Percentiles rank a stretch among this genome's conserved stretches.
These are phyloP conservation scores for Meta bourneti DNA, from an alignment of 2,888 invertebrate species.

Conservation along the genomic window DNA sequence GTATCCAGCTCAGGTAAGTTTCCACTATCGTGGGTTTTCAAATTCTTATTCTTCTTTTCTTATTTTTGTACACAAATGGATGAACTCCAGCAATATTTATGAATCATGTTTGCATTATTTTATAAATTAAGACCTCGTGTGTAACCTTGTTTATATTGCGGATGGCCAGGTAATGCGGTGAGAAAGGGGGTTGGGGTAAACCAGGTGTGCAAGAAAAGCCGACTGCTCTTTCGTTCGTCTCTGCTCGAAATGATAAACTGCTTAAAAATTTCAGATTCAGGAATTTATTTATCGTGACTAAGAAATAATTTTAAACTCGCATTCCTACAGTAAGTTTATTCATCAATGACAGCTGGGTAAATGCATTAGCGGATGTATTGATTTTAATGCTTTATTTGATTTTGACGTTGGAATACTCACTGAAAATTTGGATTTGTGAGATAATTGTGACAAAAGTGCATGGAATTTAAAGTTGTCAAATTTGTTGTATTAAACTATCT, in stretches of 20 bases:
- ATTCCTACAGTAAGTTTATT: no score
- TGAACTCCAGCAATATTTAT: neutral
- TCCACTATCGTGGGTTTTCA: neutral
- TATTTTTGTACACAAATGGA: neutral
- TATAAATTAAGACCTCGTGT: neutral
- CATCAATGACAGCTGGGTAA: no score
- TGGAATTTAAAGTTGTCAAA: no score
- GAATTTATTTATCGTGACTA: no score
- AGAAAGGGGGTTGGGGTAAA: neutral
- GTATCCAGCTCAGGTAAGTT: conserved; percentile 60
- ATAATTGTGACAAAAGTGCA: no score
- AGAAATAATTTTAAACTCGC: no score
- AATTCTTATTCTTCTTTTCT: neutral
- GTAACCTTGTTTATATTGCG: neutral
- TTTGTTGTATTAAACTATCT: no score
- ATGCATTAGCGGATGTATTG: no score
- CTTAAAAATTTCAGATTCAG: no score
- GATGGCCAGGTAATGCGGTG: neutral
- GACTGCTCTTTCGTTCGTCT: neutral
- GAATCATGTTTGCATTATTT: neutral
- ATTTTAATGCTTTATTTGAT: no score
- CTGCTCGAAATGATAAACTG: neutral
- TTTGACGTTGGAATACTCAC: no score
- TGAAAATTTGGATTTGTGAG: no score
- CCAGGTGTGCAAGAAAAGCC: neutral